Evolutionary conservation across 2,888 invertebrate genomes (phyloP), one percentile per base, ranked within the genome.

Genomic region (Caenorhabditis sp.): DNA sequence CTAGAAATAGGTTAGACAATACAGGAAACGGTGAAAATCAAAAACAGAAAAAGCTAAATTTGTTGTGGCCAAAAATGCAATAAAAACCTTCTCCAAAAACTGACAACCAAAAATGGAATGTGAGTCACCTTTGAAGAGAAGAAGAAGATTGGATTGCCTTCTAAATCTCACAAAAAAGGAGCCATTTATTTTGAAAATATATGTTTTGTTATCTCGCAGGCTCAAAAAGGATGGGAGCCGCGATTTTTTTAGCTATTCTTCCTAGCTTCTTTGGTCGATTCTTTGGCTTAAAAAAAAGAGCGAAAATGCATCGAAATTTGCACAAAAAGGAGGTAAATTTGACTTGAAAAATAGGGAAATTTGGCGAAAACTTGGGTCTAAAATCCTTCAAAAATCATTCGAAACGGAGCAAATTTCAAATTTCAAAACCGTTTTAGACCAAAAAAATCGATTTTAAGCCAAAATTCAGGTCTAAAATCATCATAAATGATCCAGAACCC

Each of bases 81-180:
- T 5, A 6, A n/a, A 47, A 47, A 47, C 2, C 19, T 2, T 5
- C 2, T 7, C 0, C n/a, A 47, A 47, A 47, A 47, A 10, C 47
- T 3, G 1, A 44, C 12, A 44, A 49, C 3, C 26, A 59, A 16
- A 38, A 38, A n/a, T n/a, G n/a, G n/a, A 22, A 66, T 66, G 44
- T 73, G 72, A 73, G 35, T 73, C 72, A 73, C 35, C 72, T 47
- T 35, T n/a, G n/a, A n/a, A n/a, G 19, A 47, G 44, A 24, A n/a
- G 24, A n/a, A 22, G 28, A 26, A 54, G 28, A 35, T 69, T 69
- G 68, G n/a, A n/a, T n/a, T n/a, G n/a, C 19, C 26, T 54, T 12
- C 38, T 2, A 12, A 38, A 38, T 10, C 6, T 5, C 38, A 2
- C 19, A n/a, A 47, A 19, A 47, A 47, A n/a, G 14, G 47, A 38